These are phyloP conservation scores for Prunella himalayana DNA, from an alignment of 2,113 vertebrate species.

Conservation along the genomic window DNA sequence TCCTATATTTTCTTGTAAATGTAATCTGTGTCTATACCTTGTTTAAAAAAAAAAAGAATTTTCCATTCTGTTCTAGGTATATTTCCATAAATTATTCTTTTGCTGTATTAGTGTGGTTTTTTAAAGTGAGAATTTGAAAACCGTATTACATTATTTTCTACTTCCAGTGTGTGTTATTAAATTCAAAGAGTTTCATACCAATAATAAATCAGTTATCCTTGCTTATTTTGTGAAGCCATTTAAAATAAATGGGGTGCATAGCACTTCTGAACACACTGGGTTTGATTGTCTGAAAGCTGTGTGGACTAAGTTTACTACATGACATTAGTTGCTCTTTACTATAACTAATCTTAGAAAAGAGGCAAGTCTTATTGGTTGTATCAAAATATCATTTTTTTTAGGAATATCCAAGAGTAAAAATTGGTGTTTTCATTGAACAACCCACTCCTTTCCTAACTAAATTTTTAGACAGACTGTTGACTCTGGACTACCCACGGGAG, in stretches of 20 bases:
- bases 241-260: background rate
- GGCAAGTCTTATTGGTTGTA: background rate
- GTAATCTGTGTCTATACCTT: background rate
- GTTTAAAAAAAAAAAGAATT: background rate
- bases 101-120: rapidly evolving
- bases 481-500: slow-evolving; percentile 89
- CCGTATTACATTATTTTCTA: background rate
- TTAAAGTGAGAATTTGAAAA: background rate
- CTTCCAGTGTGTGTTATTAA: background rate
- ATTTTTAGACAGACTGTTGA: slow-evolving; percentile 86
- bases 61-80: background rate
- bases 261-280: background rate
- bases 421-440: slow-evolving; percentile 95
- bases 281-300: background rate
- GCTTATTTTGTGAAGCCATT: background rate
- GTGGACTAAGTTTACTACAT: background rate
- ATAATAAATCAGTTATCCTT: background rate
- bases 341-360: background rate
- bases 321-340: background rate
- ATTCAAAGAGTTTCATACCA: background rate
- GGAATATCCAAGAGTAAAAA: slow-evolving; percentile 84
- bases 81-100: background rate
- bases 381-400: slow-evolving; percentile 64
- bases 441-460: slow-evolving; percentile 95
- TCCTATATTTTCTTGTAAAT: background rate